Percentiles rank a stretch among this genome's conserved stretches.
Evolutionary conservation across 2,797 vertebrate genomes (phyloP).

Genomic region (Cygnus olor): DNA sequence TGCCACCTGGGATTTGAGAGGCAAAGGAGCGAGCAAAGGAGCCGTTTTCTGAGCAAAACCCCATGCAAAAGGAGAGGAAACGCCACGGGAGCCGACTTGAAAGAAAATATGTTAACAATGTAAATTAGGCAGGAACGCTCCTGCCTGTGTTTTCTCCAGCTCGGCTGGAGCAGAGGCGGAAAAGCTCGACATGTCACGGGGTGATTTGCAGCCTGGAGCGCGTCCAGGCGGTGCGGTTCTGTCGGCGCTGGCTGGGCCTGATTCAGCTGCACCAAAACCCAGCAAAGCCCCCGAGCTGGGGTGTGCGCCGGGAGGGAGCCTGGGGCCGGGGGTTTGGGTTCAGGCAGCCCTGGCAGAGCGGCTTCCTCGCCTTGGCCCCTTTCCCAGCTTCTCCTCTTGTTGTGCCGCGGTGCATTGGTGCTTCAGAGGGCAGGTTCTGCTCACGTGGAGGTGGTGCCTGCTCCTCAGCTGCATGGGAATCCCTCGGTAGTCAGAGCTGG

Average conservation of each 20-base stretch:
- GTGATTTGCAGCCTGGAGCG: not conserved
- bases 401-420: no score
- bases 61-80: not conserved
- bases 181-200: not conserved
- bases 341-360: not conserved
- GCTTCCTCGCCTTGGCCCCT: no score
- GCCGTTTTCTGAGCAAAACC: not conserved
- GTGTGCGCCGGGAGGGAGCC: fast-evolving
- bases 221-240: not conserved
- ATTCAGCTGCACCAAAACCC: fast-evolving
- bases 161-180: not conserved
- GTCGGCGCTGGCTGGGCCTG: fast-evolving
- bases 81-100: not conserved
- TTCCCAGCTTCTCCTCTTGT: not conserved
- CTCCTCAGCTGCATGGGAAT: not conserved
- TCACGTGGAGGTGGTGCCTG: fast-evolving
- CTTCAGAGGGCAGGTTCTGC: not conserved
- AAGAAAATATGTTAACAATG: slow-evolving; percentile 44
- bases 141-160: slow-evolving; percentile 22
- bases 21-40: not conserved
- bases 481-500: fast-evolving
- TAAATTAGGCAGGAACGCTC: slow-evolving; percentile 4
- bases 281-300: not conserved
- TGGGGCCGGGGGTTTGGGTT: not conserved
- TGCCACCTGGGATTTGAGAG: not conserved